Base-by-base conservation (phyloP, 2,888 invertebrate species). In the Carabus problematicus region DNA sequence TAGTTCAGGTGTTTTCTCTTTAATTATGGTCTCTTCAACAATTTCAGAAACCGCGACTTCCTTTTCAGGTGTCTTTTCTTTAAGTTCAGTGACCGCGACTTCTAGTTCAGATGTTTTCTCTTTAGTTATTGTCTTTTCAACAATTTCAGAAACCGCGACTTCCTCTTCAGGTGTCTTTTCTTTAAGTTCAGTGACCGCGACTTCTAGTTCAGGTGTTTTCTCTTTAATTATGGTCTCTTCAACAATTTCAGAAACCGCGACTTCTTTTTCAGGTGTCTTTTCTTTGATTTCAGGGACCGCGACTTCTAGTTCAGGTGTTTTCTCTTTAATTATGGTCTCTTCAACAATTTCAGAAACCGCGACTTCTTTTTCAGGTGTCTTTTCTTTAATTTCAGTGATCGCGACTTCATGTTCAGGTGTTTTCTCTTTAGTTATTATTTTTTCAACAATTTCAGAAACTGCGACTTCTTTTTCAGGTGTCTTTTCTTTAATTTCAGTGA, bases 341-440 rank as follows among this genome's bases (percentile, higher is more conserved):
- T 16, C 55, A 19, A 4, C 19, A 8, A 9, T 29, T 2, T 18
- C 11, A 29, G 16, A 16, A 12, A 19, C 19, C n/a, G 0, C 11
- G 12, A 11, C 8, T 7, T 49, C 49, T 11, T 49, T 16, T 11
- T 49, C 16, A n/a, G 49, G 12, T 7, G 6, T 6, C n/a, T n/a
- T 6, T 6, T 6, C 47, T 47, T 14, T 47, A 11, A 8, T 9
- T 42, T 14, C 11, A 47, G 8, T 1, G 1, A 6, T 16, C 14
- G 47, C 11, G n/a, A 7, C 47, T 9, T 47, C 8, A 14, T 14
- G 7, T n/a, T n/a, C 60, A n/a, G 45, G 64, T 45, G 54, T 55
- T 59, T 52, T 43, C 49, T 60, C 59, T 1, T 12, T 49, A 41
- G 64, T 39, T 16, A 14, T 62, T 70, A 61, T 43, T 63, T 70